phyloP scores from a whole-genome alignment of 2,797 vertebrate species.

The Crocodylus rhombifer region DNA sequence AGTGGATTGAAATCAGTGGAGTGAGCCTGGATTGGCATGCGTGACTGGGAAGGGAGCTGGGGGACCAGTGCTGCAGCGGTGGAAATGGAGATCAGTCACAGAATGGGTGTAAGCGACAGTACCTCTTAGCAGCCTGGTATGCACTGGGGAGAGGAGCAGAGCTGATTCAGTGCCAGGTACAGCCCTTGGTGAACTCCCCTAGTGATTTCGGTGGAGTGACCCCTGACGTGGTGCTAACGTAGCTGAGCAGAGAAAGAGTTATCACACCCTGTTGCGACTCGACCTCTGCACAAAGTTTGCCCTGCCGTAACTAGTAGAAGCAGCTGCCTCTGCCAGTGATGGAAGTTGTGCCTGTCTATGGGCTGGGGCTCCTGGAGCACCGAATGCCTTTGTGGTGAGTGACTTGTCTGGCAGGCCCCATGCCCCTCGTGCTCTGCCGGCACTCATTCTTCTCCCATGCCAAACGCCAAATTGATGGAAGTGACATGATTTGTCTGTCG shows the following conservation, averaged over 20 bases:
- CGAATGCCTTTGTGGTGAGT: not conserved
- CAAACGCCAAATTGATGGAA: not conserved
- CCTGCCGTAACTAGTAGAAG: not conserved
- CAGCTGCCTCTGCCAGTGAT: too few relatives aligned
- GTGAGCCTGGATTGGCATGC: not conserved
- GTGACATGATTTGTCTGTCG: not conserved
- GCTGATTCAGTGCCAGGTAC: not conserved
- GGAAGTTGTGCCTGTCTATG: not conserved
- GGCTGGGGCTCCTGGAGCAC: not conserved
- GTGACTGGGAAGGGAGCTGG: not conserved
- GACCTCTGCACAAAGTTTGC: not conserved
- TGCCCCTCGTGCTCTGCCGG: not conserved
- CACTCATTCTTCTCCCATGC: not conserved
- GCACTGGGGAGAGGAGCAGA: not conserved
- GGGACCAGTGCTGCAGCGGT: too few relatives aligned
- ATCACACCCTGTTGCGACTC: not conserved
- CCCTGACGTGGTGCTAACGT: too few relatives aligned
- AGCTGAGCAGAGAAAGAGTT: not conserved
- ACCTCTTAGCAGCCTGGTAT: not conserved
- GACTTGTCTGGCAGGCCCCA: not conserved
- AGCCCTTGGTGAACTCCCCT: not conserved
- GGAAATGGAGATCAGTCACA: not conserved
- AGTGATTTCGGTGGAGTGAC: not conserved
- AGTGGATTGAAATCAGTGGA: not conserved
- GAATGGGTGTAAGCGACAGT: not conserved